Evolutionary conservation across 2,113 vertebrate species (phyloP).

Genomic region (Bucco capensis): DNA sequence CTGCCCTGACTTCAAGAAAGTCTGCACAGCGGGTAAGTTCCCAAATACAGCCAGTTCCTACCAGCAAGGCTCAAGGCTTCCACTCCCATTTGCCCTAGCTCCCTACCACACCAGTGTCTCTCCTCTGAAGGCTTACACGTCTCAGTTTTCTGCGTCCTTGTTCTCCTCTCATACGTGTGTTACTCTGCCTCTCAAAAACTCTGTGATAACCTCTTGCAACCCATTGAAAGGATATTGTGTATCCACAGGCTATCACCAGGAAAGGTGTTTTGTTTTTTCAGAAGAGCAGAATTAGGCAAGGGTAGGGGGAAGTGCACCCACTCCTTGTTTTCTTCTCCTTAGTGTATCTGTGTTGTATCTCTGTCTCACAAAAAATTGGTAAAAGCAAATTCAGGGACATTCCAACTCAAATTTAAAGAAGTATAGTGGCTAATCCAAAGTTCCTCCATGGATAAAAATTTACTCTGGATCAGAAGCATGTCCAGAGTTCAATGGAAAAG

Average conservation of each 20-base stretch:
- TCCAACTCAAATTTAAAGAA: neutral
- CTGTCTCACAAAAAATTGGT: neutral
- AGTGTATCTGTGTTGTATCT: neutral
- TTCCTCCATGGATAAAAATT: neutral
- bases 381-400: neutral
- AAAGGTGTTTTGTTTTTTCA: neutral
- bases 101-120: neutral
- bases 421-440: neutral
- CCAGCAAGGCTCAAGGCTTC: neutral
- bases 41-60: neutral
- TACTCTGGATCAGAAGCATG: neutral
- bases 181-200: neutral
- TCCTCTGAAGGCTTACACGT: neutral
- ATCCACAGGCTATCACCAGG: neutral
- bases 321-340: neutral
- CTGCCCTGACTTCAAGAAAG: constrained; percentile 84
- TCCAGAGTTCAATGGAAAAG: neutral
- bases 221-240: neutral
- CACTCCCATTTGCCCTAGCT: neutral
- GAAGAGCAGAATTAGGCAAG: neutral
- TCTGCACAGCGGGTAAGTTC: constrained; percentile 85
- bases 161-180: neutral
- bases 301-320: neutral
- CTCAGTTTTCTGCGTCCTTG: neutral
- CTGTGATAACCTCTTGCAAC: neutral